Conservation (phyloP, 2,113 vertebrate species). For the Stomatorhinus ivindoensis region DNA sequence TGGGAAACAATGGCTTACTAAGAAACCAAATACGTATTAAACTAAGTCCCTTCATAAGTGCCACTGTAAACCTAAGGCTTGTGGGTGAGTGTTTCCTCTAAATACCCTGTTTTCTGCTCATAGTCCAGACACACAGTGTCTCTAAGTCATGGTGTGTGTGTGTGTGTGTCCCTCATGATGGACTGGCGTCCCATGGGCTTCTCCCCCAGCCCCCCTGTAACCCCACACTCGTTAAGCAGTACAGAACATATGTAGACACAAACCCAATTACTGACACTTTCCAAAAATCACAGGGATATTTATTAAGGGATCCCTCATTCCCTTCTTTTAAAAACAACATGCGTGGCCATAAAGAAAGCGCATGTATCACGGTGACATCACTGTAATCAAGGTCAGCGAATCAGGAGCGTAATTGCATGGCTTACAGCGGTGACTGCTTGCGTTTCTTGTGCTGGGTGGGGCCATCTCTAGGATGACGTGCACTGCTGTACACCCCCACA, state of each 20-base stretch:
- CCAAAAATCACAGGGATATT: not conserved
- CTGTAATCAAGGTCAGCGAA: not conserved
- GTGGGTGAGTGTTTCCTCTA: not conserved
- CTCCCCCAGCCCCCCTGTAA: not conserved
- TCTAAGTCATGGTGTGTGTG: not conserved
- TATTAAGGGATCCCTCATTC: not conserved
- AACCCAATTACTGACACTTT: not conserved
- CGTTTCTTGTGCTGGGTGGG: not conserved
- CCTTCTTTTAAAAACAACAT: not conserved
- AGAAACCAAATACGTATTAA: not conserved
- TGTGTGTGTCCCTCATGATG: not conserved
- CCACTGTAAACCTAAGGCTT: not conserved
- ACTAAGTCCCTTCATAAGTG: not conserved
- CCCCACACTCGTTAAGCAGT: not conserved
- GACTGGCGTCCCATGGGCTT: not conserved
- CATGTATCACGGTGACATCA: not conserved
- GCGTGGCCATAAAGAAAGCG: not conserved
- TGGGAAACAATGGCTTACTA: not conserved
- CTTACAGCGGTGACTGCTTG: not conserved
- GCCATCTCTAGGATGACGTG: not conserved
- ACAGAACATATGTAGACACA: not conserved
- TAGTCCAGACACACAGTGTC: not conserved
- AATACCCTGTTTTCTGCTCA: not conserved
- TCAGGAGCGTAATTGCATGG: not conserved
- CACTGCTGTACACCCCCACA: not conserved